Base-by-base conservation (phyloP, 2,888 invertebrate genomes). In the Ophion obscuratus region DNA sequence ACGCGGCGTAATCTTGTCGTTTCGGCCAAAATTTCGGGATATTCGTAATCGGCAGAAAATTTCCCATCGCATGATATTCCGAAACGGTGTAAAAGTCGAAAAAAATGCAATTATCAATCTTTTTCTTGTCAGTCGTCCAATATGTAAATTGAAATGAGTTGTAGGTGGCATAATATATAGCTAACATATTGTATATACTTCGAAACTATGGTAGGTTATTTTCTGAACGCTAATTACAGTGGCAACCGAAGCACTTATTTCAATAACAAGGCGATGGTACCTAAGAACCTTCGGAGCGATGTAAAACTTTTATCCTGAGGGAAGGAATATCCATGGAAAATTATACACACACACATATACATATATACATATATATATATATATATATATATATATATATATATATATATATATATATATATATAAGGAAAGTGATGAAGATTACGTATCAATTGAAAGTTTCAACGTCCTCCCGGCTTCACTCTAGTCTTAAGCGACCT, bases 381-480 rank as follows among this genome's bases (percentile, higher is more conserved):
- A 31, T 31, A 31, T n/a, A 31, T 36, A 57, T 47, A 40, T 11
- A 47, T 11, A 1, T 1, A 31, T 31, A 31, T 31, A 31, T 31
- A 31, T 31, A 31, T 31, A 27, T 27, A 2, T 27, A 27, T 27
- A 31, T 31, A 31, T 4, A 31, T 31, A 31, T 31, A 31, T n/a
- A 17, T 36, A 59, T n/a, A 57, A 73, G 36, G 53, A 53, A 31
- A 31, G n/a, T 27, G 70, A 78, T 70, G 61, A 78, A 70, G 47
- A 57, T 71, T 53, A 61, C 71, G 31, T 64, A 62, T 70, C 79
- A 53, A 27, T 47, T 24, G 40, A 11, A 80, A 71, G 79, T 71
- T 79, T 71, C 17, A 31, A 61, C 44, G 44, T 36, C n/a, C 36
- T 76, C 27, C 14, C 64, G 47, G 17, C 66, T 44, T 76, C 66